Evolutionary conservation across 2,113 vertebrate genomes (phyloP).

Genomic region (Halcyon malimbica): DNA sequence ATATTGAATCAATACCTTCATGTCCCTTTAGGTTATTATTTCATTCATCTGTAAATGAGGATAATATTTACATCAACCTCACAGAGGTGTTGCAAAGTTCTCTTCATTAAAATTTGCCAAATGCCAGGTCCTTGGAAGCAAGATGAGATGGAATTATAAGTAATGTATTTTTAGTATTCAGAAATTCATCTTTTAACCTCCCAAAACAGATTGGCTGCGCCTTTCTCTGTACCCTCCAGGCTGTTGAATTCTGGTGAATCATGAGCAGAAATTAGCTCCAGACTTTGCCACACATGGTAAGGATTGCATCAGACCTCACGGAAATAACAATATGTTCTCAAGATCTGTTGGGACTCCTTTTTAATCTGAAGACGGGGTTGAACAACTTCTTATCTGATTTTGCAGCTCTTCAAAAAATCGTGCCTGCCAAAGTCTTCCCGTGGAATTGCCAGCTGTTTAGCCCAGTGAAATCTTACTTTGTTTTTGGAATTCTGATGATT

Average conservation of each 20-base stretch:
- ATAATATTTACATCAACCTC: background rate
- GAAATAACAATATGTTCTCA: background rate
- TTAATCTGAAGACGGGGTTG: background rate
- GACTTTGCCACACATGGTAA: background rate
- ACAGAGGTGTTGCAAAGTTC: background rate
- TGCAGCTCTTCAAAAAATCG: background rate
- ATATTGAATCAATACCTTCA: background rate
- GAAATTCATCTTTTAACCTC: conserved; percentile 7
- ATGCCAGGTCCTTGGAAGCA: background rate
- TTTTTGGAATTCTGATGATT: background rate
- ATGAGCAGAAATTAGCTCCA: conserved; percentile 17
- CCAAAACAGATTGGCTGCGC: background rate
- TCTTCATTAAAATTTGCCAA: background rate
- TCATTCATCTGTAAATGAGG: background rate
- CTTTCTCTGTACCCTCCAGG: background rate
- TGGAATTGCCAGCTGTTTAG: background rate
- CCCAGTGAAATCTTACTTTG: background rate
- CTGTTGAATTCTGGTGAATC: conserved; percentile 3
- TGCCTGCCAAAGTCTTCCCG: background rate
- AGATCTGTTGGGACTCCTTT: background rate
- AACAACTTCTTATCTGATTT: background rate
- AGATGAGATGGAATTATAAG: background rate
- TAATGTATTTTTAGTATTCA: background rate
- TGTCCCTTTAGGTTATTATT: background rate
- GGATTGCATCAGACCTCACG: background rate